Evolutionary conservation across 2,888 invertebrate genomes (phyloP).

Genomic region (Coremacera marginata): DNA sequence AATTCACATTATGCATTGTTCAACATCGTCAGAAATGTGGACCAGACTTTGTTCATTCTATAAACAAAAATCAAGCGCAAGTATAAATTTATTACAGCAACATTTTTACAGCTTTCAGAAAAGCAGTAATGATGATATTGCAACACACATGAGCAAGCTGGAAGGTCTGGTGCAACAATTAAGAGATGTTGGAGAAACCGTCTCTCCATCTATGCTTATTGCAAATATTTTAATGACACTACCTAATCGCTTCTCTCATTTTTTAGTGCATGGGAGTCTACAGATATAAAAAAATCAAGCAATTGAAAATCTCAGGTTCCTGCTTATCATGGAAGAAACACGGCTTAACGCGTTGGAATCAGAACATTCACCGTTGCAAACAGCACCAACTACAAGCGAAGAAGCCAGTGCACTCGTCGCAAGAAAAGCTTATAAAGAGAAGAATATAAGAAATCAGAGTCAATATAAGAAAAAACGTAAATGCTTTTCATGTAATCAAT

Average conservation of each 20-base stretch:
- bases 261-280: slow-evolving; percentile 39
- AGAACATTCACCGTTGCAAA: background rate
- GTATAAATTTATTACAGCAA: slow-evolving; percentile 57
- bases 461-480: slow-evolving; percentile 15
- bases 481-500: slow-evolving; percentile 33
- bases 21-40: no score
- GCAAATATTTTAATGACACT: slow-evolving; percentile 45
- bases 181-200: slow-evolving; percentile 29
- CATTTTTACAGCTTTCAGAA: slow-evolving; percentile 41
- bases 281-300: slow-evolving; percentile 31
- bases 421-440: slow-evolving; percentile 3
- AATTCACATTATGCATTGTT: slow-evolving; percentile 44
- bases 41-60: slow-evolving; percentile 43
- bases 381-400: background rate
- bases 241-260: slow-evolving; percentile 24
- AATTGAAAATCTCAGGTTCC: slow-evolving; percentile 30
- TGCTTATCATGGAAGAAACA: slow-evolving; percentile 40
- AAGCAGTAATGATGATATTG: slow-evolving; percentile 26
- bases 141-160: slow-evolving; percentile 25
- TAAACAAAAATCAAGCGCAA: slow-evolving; percentile 57
- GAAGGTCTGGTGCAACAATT: slow-evolving; percentile 27
- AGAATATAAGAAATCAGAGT: slow-evolving; percentile 20
- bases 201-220: slow-evolving; percentile 44
- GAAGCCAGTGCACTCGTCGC: slow-evolving; percentile 18
- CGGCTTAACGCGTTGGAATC: slow-evolving; percentile 9